Evolutionary conservation across 2,888 invertebrate genomes (phyloP), one percentile per base, ranked within the genome.

Genomic region (Cremastinae sp.): DNA sequence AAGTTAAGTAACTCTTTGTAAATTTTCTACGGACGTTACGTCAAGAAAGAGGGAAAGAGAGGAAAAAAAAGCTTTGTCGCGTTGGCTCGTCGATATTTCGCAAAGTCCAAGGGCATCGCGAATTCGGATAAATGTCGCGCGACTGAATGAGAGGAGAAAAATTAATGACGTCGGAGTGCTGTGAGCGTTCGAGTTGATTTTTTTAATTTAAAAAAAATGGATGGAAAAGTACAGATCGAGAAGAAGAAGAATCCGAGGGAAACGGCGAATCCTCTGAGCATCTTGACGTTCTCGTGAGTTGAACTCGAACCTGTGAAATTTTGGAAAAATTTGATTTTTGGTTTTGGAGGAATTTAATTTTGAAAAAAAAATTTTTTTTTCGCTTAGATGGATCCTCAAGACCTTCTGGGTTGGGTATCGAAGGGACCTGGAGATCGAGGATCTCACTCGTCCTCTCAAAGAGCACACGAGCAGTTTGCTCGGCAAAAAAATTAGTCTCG

Each of bases 381-480:
- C 7, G 1, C 12, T 9, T 35, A 95, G 95, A 85, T 95, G 94
- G 93, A 92, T 94, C 0, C 87, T 94, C 69, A 93, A 93, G 81
- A 93, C 93, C 1, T 95, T 95, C 84, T 92, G 93, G 86, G 90
- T 92, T 75, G 95, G 95, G 14, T 93, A 92, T 83, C 93, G 91
- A 75, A 91, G 93, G 49, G 94, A 95, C 81, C 91, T 95, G 59
- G 93, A 93, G 84, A 91, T 93, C 59, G 87, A 90, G 8, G 95
- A 95, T 87, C 90, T 95, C 1, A 93, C 93, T 80, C 92, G 92
- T 79, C 93, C 94, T 3, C 87, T 95, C 16, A 91, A 92, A 16
- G 94, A 94, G 82, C 95, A 95, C 88, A 92, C 92, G 74, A 95
- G 95, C 1, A 91, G 92, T 86, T 75, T 90, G 53, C 87, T 95